Evolutionary conservation across 1,140 invertebrate genomes (phyloP).

Genomic region (Zaprionus capensis): DNA sequence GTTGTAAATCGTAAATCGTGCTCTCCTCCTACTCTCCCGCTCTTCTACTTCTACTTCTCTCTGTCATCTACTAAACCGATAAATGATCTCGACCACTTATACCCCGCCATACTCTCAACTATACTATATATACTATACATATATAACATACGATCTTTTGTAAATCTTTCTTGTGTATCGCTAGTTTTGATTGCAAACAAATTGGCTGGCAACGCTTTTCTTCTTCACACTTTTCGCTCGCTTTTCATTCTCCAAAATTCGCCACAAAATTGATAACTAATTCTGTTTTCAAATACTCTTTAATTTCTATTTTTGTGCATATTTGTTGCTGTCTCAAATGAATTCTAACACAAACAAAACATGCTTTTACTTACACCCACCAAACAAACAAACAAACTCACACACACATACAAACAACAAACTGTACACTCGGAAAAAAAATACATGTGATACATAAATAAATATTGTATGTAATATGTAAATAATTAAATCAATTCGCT

Average conservation of each 20-base stretch:
- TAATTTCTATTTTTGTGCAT: conserved; percentile 60
- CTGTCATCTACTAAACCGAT: conserved; percentile 32
- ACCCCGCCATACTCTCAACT: conserved; percentile 19
- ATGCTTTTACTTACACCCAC: conserved; percentile 38
- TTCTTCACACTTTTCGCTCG: conserved; percentile 12
- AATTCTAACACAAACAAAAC: conserved; percentile 44
- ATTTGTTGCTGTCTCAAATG: conserved; percentile 68
- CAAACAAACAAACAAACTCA: conserved; percentile 40
- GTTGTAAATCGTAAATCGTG: background rate
- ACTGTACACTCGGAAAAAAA: conserved; percentile 32
- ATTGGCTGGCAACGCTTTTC: conserved; percentile 44
- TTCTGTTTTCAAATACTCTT: conserved; percentile 59
- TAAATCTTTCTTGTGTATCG: conserved; percentile 3
- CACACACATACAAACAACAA: conserved; percentile 19
- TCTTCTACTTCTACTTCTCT: conserved; percentile 26
- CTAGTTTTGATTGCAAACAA: conserved; percentile 7
- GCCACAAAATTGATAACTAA: conserved; percentile 31
- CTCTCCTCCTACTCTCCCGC: conserved; percentile 8
- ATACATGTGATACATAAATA: conserved; percentile 41
- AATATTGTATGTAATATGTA: background rate
- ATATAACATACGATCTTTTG: conserved; percentile 7
- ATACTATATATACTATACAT: conserved; percentile 15
- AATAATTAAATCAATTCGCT: conserved; percentile 74
- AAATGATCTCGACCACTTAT: conserved; percentile 20
- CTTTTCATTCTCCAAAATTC: conserved; percentile 25